Evolutionary conservation across 2,888 invertebrate species (phyloP).

Genomic region (Apocheima hispidaria): DNA sequence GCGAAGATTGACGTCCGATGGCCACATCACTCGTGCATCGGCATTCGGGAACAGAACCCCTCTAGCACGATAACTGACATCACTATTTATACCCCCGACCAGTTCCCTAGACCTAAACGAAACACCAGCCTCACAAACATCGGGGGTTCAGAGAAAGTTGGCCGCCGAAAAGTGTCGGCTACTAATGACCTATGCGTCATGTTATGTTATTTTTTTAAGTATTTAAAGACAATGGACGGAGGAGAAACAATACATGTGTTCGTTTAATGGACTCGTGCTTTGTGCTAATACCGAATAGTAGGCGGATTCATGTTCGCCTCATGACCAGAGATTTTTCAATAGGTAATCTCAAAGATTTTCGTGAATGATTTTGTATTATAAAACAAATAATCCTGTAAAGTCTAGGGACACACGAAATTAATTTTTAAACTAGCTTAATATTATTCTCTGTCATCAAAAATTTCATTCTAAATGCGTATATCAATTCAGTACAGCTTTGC

Average conservation of each 20-base stretch:
- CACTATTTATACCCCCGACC: conserved; percentile 74
- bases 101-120: conserved; percentile 53
- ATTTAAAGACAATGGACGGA: conserved; percentile 65
- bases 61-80: conserved; percentile 71
- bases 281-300: conserved; percentile 10
- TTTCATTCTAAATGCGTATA: background rate
- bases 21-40: conserved; percentile 73
- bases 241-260: conserved; percentile 45
- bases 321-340: background rate
- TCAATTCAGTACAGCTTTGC: no score
- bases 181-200: conserved; percentile 74
- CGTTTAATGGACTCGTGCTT: conserved; percentile 43
- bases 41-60: conserved; percentile 77
- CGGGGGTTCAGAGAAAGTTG: conserved; percentile 49
- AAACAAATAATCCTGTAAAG: background rate
- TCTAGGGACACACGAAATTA: no score
- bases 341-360: background rate
- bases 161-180: conserved; percentile 46
- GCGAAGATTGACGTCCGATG: conserved; percentile 72
- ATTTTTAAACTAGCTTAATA: no score
- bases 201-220: conserved; percentile 59
- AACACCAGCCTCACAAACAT: conserved; percentile 45
- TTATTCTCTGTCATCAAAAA: background rate
- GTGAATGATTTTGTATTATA: background rate
- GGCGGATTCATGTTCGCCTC: conserved; percentile 3